A percentile compares a stretch with the other conserved stretches of the same genome.
Conservation (phyloP, 1,140 invertebrate species). For the Megalonaias nervosa region DNA sequence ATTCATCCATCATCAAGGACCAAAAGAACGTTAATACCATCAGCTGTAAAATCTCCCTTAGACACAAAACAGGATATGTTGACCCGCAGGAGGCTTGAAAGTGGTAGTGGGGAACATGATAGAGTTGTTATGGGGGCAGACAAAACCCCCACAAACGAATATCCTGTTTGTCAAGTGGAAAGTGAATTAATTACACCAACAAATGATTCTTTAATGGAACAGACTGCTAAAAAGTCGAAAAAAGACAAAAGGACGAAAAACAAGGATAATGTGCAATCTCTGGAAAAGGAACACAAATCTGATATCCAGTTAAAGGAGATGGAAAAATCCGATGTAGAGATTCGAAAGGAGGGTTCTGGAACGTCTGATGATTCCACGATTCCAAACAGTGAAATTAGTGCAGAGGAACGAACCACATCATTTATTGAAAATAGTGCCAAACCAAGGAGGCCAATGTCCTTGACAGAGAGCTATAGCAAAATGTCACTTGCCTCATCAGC, state of each 20-base stretch:
- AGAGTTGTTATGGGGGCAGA: conserved; percentile 49
- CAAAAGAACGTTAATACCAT: conserved; percentile 28
- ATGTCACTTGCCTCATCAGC: conserved; percentile 20
- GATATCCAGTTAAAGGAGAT: conserved; percentile 31
- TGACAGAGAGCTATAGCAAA: conserved; percentile 57
- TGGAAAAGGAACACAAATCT: neutral
- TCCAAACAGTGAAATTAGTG: conserved; percentile 23
- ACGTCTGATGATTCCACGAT: conserved; percentile 40
- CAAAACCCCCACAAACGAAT: conserved; percentile 26
- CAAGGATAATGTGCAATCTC: too few species aligned
- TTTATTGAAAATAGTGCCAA: conserved; percentile 51
- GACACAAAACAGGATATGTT: conserved; percentile 55
- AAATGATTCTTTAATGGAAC: too few species aligned
- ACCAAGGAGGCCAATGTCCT: conserved; percentile 58
- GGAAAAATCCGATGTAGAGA: conserved; percentile 13
- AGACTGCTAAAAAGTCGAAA: too few species aligned
- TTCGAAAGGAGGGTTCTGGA: conserved; percentile 42
- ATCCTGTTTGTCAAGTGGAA: too few species aligned
- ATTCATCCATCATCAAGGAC: conserved; percentile 52
- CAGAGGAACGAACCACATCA: conserved; percentile 54
- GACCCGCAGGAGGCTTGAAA: conserved; percentile 47
- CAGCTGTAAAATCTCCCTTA: conserved; percentile 6
- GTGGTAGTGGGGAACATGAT: conserved; percentile 18
- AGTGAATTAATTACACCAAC: too few species aligned
- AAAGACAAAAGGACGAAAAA: too few species aligned